Conservation (phyloP, 2,888 invertebrate species). For the Actias luna region DNA sequence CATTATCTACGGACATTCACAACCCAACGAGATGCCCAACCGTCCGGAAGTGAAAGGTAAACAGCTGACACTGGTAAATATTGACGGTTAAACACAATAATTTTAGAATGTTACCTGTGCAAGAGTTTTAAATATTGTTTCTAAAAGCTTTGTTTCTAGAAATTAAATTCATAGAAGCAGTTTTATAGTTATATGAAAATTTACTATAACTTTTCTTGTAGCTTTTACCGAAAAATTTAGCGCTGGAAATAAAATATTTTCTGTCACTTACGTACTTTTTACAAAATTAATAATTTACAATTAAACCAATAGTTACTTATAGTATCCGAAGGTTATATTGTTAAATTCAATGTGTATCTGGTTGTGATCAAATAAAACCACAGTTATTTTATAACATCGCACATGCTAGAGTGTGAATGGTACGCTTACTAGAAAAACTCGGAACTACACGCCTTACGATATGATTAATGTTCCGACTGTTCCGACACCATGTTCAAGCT, state of each 20-base stretch:
- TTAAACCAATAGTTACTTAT: background rate
- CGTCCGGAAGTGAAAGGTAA: background rate
- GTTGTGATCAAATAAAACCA: background rate
- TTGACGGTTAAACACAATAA: background rate
- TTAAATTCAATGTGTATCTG: background rate
- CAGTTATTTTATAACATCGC: background rate
- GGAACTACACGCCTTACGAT: constrained; percentile 7
- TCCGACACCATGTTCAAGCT: constrained; percentile 9
- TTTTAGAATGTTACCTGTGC: background rate
- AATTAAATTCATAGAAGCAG: background rate
- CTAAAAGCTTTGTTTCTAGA: background rate
- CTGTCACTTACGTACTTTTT: too few species aligned
- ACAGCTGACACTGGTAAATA: background rate
- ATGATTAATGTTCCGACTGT: constrained; percentile 19
- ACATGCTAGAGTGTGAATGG: constrained; percentile 11
- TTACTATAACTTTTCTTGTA: background rate
- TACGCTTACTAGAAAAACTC: constrained; percentile 15
- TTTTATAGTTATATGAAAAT: background rate
- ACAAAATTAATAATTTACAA: background rate
- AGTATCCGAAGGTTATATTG: background rate
- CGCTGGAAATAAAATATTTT: background rate
- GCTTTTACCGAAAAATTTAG: too few species aligned
- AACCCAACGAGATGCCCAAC: background rate
- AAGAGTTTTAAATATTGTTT: background rate
- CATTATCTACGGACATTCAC: constrained; percentile 15